Conservation (phyloP, 2,113 vertebrate species). For the Turnix velox region DNA sequence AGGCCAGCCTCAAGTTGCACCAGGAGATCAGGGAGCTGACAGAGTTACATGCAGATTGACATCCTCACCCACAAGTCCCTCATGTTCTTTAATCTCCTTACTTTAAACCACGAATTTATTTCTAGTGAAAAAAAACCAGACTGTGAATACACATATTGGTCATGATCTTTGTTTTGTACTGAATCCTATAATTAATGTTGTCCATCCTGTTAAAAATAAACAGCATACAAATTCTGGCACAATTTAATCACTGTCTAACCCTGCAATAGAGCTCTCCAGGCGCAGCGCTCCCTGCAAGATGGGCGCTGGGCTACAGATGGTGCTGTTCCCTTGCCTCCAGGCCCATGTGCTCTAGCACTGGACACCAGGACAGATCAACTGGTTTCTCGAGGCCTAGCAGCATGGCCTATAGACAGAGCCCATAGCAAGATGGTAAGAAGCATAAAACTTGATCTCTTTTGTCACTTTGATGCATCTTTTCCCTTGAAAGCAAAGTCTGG, state of each 20-base stretch:
- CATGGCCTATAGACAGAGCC: background rate
- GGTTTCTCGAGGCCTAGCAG: rapidly evolving
- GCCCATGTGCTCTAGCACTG: rapidly evolving
- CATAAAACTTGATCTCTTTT: background rate
- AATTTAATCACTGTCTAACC: background rate
- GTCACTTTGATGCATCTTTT: background rate
- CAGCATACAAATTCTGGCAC: background rate
- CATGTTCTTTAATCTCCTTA: background rate
- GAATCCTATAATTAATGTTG: background rate
- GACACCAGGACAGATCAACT: rapidly evolving
- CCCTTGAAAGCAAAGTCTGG: background rate
- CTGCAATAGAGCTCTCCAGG: rapidly evolving
- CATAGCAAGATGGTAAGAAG: rapidly evolving
- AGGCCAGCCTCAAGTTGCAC: background rate
- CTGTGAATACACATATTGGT: background rate
- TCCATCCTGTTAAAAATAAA: background rate
- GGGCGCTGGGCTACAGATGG: background rate
- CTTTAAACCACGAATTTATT: background rate
- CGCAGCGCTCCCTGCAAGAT: rapidly evolving
- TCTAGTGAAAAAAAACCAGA: background rate
- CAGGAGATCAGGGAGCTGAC: background rate
- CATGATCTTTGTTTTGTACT: background rate
- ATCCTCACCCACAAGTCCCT: background rate
- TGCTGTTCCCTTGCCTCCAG: background rate
- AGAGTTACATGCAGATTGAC: background rate